These are phyloP conservation scores for Orbicella faveolata DNA, from an alignment of 64 coral and sea anemone genomes.

Conservation along the genomic window DNA sequence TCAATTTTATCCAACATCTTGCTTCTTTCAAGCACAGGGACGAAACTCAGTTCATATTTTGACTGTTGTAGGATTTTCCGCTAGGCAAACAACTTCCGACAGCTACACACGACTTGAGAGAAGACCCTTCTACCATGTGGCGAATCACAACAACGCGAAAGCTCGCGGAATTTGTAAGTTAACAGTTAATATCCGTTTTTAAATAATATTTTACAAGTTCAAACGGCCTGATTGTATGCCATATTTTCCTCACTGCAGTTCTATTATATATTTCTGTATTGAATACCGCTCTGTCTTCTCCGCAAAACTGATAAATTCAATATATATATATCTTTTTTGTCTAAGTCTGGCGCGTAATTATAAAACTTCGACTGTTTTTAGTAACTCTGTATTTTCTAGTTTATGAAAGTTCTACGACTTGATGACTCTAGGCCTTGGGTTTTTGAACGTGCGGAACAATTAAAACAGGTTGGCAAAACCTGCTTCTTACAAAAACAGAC, in stretches of 20 bases:
- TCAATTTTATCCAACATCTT: background rate
- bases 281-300: background rate
- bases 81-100: background rate
- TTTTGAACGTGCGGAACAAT: background rate
- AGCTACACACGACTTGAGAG: background rate
- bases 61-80: background rate
- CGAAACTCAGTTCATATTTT: background rate
- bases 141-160: conserved; percentile 66
- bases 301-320: background rate
- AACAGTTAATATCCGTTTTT: background rate
- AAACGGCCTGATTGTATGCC: background rate
- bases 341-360: background rate
- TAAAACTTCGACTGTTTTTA: background rate
- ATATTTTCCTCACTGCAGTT: background rate
- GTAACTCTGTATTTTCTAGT: background rate
- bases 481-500: no score
- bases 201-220: conserved; percentile 2
- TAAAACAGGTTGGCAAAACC: no score
- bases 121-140: conserved; percentile 48
- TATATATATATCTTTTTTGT: background rate
- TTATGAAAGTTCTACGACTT: background rate
- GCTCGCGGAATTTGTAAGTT: conserved; percentile 80
- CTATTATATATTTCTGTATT: background rate
- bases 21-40: background rate
- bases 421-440: background rate